phyloP scores from a whole-genome alignment of 2,113 vertebrate genomes.

The Pelobates fuscus region DNA sequence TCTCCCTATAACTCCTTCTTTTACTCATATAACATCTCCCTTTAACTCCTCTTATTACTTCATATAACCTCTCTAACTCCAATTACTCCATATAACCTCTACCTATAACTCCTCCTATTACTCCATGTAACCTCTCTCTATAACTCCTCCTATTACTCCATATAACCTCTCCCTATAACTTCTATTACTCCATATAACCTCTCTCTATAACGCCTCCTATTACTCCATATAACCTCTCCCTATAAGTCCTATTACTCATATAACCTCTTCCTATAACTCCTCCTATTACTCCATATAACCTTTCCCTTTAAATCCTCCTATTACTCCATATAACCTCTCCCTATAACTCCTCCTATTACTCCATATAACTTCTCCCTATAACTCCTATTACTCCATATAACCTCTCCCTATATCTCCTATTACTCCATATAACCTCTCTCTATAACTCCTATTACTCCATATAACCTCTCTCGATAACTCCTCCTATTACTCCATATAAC shows the following conservation, averaged over 20 bases:
- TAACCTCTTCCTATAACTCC: background rate
- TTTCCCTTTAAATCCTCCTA: background rate
- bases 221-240: background rate
- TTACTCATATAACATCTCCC: too few relatives aligned
- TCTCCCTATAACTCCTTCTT: background rate
- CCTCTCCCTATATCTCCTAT: background rate
- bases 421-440: background rate
- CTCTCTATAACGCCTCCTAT: background rate
- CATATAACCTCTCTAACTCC: constrained; percentile 5
- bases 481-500: background rate
- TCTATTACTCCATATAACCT: background rate
- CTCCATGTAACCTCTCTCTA: background rate
- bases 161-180: background rate
- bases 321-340: background rate
- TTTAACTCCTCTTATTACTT: too few relatives aligned
- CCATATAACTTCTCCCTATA: background rate
- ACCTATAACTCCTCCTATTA: background rate
- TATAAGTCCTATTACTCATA: background rate
- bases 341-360: background rate
- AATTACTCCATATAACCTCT: too few relatives aligned
- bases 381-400: background rate
- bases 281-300: background rate
- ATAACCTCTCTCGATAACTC: background rate
- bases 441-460: constrained; percentile 1
- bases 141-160: background rate